Evolutionary conservation across 1,140 invertebrate species (phyloP).

Genomic region (Carposina sasakii): DNA sequence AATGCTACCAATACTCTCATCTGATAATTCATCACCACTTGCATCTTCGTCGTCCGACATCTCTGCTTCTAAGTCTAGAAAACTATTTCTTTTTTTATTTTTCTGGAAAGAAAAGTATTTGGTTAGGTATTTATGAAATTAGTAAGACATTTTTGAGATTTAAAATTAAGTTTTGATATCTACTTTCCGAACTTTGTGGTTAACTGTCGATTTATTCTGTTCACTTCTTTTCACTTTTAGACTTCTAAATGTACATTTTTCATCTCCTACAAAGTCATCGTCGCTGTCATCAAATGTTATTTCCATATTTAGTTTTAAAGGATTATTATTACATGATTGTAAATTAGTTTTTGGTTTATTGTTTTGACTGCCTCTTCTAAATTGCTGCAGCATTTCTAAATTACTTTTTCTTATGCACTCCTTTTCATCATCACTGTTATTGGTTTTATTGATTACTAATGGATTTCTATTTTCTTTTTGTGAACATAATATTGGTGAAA

Average conservation of each 20-base stretch:
- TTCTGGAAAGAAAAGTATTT: slow-evolving; percentile 30
- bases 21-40: slow-evolving; percentile 54
- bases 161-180: slow-evolving; percentile 17
- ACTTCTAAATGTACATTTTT: slow-evolving; percentile 14
- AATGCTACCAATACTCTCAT: slow-evolving; percentile 53
- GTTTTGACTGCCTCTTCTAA: slow-evolving; percentile 34
- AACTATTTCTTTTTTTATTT: slow-evolving; percentile 49
- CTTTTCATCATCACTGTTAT: slow-evolving; percentile 18
- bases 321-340: too few species aligned
- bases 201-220: slow-evolving; percentile 17
- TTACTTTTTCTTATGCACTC: slow-evolving; percentile 16
- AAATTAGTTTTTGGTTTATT: slow-evolving; percentile 17
- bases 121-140: background rate
- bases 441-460: slow-evolving; percentile 7
- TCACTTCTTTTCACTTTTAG: slow-evolving; percentile 5
- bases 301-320: slow-evolving; percentile 27
- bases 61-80: slow-evolving; percentile 74
- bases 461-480: slow-evolving; percentile 53
- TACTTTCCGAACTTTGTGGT: slow-evolving; percentile 46
- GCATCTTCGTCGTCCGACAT: slow-evolving; percentile 57
- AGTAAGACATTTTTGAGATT: background rate
- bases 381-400: slow-evolving; percentile 42
- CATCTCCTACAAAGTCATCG: slow-evolving; percentile 43
- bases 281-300: slow-evolving; percentile 47
- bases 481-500: slow-evolving; percentile 22